These are phyloP conservation scores for Mythimna impura DNA, from an alignment of 2,888 invertebrate species.

Conservation along the genomic window DNA sequence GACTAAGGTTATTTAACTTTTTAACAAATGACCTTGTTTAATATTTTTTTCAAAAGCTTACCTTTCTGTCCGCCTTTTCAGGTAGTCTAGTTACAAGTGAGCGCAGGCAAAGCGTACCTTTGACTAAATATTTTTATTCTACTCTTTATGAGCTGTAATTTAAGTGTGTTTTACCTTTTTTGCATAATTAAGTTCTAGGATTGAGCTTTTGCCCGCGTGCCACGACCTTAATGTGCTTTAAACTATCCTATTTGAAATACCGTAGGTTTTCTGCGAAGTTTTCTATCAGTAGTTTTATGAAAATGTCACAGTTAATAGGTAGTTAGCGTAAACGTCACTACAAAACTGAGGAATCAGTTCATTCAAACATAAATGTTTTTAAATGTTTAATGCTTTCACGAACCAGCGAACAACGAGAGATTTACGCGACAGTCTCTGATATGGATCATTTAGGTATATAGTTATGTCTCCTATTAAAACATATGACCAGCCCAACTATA, in stretches of 20 bases:
- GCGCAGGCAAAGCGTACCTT: constrained; percentile 11
- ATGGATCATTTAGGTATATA: constrained; percentile 35
- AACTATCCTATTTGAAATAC: constrained; percentile 17
- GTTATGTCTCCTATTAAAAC: constrained; percentile 15
- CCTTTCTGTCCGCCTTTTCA: constrained; percentile 11
- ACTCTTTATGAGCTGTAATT: constrained; percentile 30
- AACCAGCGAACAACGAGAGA: constrained; percentile 6
- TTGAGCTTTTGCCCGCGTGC: background rate
- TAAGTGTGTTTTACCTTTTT: constrained; percentile 30
- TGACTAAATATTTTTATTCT: constrained; percentile 20
- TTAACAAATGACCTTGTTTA: constrained; percentile 16
- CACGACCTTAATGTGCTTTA: constrained; percentile 9
- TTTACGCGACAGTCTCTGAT: constrained; percentile 29
- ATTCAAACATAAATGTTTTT: constrained; percentile 10
- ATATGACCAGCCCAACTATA: constrained; percentile 14
- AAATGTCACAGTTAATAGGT: background rate
- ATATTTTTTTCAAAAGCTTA: constrained; percentile 19
- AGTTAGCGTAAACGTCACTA: background rate
- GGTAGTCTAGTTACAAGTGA: constrained; percentile 32
- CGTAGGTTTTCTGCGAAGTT: background rate
- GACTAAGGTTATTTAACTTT: constrained; percentile 15
- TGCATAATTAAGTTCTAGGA: constrained; percentile 18
- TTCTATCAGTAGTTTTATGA: background rate
- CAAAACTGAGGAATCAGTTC: background rate
- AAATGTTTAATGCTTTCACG: constrained; percentile 20